Evolutionary conservation across 2,797 vertebrate species (phyloP), one percentile per base, ranked within the genome.

Genomic region (Spinibarbus caldwelli): DNA sequence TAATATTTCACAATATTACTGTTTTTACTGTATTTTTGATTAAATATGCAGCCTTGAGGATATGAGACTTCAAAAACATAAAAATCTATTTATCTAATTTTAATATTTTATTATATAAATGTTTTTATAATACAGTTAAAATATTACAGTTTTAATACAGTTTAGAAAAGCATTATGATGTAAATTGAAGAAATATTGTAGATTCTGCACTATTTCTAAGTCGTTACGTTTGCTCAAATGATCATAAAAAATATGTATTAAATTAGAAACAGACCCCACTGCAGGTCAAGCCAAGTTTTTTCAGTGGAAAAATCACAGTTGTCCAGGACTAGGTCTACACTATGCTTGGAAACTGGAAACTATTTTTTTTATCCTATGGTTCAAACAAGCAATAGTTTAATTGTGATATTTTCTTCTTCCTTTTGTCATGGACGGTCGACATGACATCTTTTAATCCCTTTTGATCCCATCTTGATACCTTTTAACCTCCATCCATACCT

Each of bases 321-420:
- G 23, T 54, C 21, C 14, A 11, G 41, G 41, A 66, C 78, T 49
- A 52, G 21, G 9, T 29, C 36, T 62, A 29, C 8, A 29, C 15
- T 71, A 41, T 38, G 47, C 34, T 70, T 71, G 34, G 2, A 72
- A 68, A 36, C 43, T 26, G 43, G 21, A 82, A 47, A 38, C 82
- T 2, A 12, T 29, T 17, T 47, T 59, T 73, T 82, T 29, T 45
- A 59, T 79, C 41, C 23, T 52, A 31, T 47, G 23, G 14, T 81
- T 80, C 34, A 59, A 82, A 81, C 31, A 14, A 54, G 21, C 29
- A 80, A 47, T 67, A 86, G 80, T 89, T 85, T 91, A 92, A 94
- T 88, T 84, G 47, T 92, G 62, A 90, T 89, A 87, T 93, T 49
- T 92, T 80, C 87, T 92, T 90, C 81, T 90, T 90, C 88, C 88